Percentiles rank a stretch among this genome's conserved stretches.
phyloP scores from a whole-genome alignment of 2,888 invertebrate genomes.

The Lycocerus yunnanus region DNA sequence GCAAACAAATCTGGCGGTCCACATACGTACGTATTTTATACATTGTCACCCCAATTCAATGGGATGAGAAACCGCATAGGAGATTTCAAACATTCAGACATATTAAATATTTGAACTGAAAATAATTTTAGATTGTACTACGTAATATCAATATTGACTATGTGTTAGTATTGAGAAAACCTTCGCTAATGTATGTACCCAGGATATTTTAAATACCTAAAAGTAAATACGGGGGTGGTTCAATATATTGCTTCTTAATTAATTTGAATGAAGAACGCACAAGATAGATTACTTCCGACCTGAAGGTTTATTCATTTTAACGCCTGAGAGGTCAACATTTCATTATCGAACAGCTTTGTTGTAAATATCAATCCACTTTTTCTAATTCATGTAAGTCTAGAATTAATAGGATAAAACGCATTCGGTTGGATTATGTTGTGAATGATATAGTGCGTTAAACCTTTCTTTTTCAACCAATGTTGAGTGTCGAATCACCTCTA shows the following conservation, averaged over 20 bases:
- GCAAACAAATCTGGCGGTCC: constrained; percentile 19
- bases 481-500: no score
- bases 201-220: not conserved
- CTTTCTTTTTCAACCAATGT: no score
- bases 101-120: constrained; percentile 29
- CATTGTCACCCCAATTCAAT: constrained; percentile 8
- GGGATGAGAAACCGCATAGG: constrained; percentile 19
- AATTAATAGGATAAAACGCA: no score
- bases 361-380: no score
- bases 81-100: constrained; percentile 23
- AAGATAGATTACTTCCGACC: not conserved
- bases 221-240: not conserved
- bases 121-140: constrained; percentile 28
- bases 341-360: not conserved
- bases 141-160: constrained; percentile 16
- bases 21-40: constrained; percentile 13
- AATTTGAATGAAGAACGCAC: not conserved
- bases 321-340: not conserved
- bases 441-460: no score
- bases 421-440: no score
- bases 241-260: not conserved
- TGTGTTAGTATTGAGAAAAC: constrained; percentile 4
- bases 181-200: constrained; percentile 4
- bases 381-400: no score
- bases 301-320: not conserved